Conservation (phyloP, 2,888 invertebrate genomes). For the Caenorhabditis afra region DNA sequence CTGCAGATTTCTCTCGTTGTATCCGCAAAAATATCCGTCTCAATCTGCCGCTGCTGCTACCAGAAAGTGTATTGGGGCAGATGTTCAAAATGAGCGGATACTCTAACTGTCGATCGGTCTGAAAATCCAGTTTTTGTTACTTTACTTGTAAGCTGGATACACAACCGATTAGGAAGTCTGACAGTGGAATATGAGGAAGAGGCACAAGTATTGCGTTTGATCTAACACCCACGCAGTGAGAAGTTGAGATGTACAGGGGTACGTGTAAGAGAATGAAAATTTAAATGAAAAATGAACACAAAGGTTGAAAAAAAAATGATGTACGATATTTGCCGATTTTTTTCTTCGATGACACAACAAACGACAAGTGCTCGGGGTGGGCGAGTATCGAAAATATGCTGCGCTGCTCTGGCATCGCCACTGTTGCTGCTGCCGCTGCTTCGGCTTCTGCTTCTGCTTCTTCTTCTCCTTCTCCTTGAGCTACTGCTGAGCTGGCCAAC, state of each 20-base stretch:
- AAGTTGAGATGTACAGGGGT: too few relatives aligned
- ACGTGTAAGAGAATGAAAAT: too few relatives aligned
- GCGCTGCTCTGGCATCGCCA: not conserved
- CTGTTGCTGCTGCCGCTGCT: too few relatives aligned
- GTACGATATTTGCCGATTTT: slow-evolving; percentile 44
- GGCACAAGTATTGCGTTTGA: too few relatives aligned
- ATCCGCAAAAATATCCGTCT: slow-evolving; percentile 28
- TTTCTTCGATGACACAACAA: slow-evolving; percentile 44
- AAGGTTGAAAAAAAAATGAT: slow-evolving; percentile 8
- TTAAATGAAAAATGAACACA: not conserved
- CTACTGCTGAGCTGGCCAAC: slow-evolving; percentile 49
- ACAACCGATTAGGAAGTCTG: too few relatives aligned
- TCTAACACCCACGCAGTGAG: too few relatives aligned
- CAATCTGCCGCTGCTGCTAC: slow-evolving; percentile 28
- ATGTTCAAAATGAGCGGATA: too few relatives aligned
- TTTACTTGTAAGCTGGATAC: slow-evolving; percentile 3
- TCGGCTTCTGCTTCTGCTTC: slow-evolving; percentile 42
- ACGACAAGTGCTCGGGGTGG: slow-evolving; percentile 53
- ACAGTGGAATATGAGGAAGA: too few relatives aligned
- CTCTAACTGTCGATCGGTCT: slow-evolving; percentile 48
- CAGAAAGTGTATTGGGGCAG: not conserved
- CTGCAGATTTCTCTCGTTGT: slow-evolving; percentile 37
- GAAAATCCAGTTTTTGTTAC: slow-evolving; percentile 1
- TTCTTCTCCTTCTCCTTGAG: slow-evolving; percentile 3
- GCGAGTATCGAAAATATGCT: slow-evolving; percentile 50